Evolutionary conservation across 2,113 vertebrate genomes (phyloP).

Genomic region (Neogale vison): DNA sequence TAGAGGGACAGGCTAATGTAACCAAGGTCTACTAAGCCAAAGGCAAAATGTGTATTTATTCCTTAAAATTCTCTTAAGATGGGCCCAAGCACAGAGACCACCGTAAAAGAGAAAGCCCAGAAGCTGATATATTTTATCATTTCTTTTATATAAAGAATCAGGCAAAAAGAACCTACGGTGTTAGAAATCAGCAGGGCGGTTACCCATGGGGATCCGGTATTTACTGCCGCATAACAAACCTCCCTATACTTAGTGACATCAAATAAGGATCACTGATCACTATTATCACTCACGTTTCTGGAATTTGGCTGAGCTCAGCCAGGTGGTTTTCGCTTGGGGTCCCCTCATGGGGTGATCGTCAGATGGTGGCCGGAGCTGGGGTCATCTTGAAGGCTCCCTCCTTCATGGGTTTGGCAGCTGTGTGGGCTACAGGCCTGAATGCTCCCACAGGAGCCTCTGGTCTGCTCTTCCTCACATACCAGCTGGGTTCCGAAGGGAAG

Average conservation of each 20-base stretch:
- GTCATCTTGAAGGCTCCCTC: neutral
- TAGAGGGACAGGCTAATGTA: neutral
- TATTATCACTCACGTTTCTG: neutral
- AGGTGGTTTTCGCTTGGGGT: neutral
- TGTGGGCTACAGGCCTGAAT: neutral
- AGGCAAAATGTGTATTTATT: neutral
- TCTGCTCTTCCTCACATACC: neutral
- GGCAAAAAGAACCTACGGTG: neutral
- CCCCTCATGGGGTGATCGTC: neutral
- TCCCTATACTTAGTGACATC: neutral
- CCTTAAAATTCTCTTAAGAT: neutral
- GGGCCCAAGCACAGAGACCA: neutral
- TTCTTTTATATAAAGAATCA: neutral
- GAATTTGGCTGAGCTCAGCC: neutral
- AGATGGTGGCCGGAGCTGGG: neutral
- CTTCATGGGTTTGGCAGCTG: neutral
- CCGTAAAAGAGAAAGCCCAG: neutral
- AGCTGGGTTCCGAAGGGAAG: neutral
- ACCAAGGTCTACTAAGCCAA: neutral
- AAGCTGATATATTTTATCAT: neutral
- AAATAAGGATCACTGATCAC: neutral
- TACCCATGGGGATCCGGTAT: neutral
- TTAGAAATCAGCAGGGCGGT: neutral
- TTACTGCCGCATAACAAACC: neutral
- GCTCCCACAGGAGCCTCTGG: too few species aligned